Percentiles rank a stretch among this genome's conserved stretches.
phyloP scores from a whole-genome alignment of 2,888 invertebrate genomes.

The Balanococcus diminutus region DNA sequence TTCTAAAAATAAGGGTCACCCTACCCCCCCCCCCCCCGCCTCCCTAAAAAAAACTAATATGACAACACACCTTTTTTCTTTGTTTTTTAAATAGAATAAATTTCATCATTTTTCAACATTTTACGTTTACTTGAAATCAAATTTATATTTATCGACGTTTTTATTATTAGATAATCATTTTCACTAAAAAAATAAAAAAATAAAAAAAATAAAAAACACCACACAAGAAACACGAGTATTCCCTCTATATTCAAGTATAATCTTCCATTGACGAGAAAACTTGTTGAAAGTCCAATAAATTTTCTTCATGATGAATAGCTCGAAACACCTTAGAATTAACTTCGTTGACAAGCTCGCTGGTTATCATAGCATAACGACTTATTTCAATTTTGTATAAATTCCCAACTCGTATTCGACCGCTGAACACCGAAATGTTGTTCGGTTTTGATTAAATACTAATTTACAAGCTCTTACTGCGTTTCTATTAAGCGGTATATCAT shows the following conservation, averaged over 20 bases:
- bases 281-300: not conserved
- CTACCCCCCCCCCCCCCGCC: too few species aligned
- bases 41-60: too few species aligned
- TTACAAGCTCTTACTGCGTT: not conserved
- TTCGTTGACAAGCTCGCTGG: not conserved
- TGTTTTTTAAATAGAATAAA: too few species aligned
- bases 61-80: too few species aligned
- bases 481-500: not conserved
- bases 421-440: not conserved
- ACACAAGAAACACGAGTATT: too few species aligned
- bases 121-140: too few species aligned
- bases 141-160: too few species aligned
- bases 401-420: not conserved
- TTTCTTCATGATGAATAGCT: not conserved
- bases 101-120: too few species aligned
- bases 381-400: not conserved
- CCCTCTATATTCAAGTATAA: not conserved
- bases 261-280: not conserved
- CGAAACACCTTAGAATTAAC: not conserved
- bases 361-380: not conserved
- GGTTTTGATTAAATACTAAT: slow-evolving; percentile 14
- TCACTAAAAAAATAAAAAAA: too few species aligned
- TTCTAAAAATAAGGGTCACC: too few species aligned
- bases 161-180: too few species aligned
- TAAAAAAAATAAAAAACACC: too few species aligned